phyloP scores from a whole-genome alignment of 2,113 vertebrate genomes.

The Prionailurus bengalensis region DNA sequence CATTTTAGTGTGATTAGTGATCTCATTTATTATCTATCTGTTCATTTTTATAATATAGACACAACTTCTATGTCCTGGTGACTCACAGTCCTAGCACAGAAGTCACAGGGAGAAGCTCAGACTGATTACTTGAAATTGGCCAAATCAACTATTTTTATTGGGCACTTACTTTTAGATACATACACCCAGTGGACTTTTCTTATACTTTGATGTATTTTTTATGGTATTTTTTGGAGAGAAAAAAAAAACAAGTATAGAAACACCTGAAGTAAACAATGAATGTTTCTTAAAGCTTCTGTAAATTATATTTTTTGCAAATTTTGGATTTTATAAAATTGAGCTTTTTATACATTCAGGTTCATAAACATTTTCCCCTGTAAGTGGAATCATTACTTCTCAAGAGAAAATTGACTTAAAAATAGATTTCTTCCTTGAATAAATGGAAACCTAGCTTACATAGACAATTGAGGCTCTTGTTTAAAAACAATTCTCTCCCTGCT shows the following conservation, averaged over 20 bases:
- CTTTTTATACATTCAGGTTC: slow-evolving; percentile 35
- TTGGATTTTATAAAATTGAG: background rate
- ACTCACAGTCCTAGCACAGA: background rate
- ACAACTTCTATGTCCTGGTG: background rate
- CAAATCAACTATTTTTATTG: background rate
- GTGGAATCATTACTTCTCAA: slow-evolving; percentile 26
- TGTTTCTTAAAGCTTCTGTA: slow-evolving; percentile 11
- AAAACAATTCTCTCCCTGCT: slow-evolving; percentile 39
- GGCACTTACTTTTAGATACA: background rate
- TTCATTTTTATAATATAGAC: background rate
- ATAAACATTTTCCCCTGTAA: background rate
- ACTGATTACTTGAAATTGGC: background rate
- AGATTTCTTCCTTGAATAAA: background rate
- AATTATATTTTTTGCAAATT: background rate
- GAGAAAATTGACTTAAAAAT: slow-evolving; percentile 59
- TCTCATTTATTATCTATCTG: background rate
- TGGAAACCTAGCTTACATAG: slow-evolving; percentile 26
- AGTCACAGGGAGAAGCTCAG: background rate
- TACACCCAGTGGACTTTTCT: accelerated
- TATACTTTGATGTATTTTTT: background rate
- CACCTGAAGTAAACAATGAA: background rate
- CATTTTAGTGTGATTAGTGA: background rate
- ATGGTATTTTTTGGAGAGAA: background rate
- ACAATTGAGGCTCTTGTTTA: slow-evolving; percentile 50
- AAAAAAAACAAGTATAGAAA: background rate